Evolutionary conservation across 2,888 invertebrate genomes (phyloP).

Genomic region (Eupeodes luniger): DNA sequence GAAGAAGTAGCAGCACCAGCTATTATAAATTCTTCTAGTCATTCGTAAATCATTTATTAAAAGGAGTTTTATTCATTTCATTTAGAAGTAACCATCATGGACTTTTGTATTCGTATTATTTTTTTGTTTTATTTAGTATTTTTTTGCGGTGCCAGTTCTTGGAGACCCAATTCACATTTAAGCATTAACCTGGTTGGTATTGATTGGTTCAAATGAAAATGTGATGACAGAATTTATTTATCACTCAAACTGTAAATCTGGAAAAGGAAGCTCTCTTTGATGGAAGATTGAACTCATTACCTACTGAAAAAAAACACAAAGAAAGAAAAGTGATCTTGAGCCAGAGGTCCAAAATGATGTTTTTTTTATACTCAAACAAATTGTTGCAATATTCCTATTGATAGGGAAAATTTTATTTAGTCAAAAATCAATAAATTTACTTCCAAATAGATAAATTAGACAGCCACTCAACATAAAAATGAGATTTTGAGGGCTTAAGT

Average conservation of each 20-base stretch:
- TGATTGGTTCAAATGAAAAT: background rate
- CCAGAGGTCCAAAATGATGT: no score
- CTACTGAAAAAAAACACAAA: background rate
- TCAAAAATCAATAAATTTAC: no score
- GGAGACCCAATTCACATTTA: background rate
- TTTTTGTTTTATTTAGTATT: background rate
- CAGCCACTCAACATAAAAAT: no score
- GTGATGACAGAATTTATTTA: conserved; percentile 30
- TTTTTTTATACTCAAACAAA: no score
- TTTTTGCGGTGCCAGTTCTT: background rate
- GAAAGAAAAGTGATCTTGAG: background rate
- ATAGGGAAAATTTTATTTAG: no score
- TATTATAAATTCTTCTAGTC: conserved; percentile 74
- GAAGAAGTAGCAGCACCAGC: conserved; percentile 44
- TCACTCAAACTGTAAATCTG: conserved; percentile 29
- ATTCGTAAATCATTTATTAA: conserved; percentile 76
- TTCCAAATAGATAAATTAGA: no score
- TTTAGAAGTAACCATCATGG: conserved; percentile 51
- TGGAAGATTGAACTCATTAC: conserved; percentile 5
- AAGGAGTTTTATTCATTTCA: conserved; percentile 71
- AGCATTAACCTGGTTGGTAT: background rate
- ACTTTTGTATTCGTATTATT: conserved; percentile 16
- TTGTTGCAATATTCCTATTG: no score
- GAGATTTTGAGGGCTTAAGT: no score
- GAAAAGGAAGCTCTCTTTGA: background rate